phyloP scores from a whole-genome alignment of 2,797 vertebrate species.

The Champsocephalus esox region DNA sequence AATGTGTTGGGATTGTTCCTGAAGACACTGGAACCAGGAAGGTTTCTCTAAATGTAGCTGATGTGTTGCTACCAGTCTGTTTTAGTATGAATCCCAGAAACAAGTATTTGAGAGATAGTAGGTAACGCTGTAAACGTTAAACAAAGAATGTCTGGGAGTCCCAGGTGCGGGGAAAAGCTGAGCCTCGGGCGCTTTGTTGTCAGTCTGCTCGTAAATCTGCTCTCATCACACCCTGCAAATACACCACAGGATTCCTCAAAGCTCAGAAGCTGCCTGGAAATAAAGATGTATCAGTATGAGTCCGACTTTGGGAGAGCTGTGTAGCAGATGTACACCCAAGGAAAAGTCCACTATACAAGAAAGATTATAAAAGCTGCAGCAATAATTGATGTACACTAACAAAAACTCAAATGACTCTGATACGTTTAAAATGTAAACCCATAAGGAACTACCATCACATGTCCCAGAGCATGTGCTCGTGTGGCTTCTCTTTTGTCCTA shows the following conservation, averaged over 20 bases:
- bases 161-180: constrained; percentile 67
- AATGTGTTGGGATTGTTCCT: constrained; percentile 71
- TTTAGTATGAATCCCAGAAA: constrained; percentile 10
- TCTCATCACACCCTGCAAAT: constrained; percentile 39
- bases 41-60: not conserved
- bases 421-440: not conserved
- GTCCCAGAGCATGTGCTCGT: too few species aligned
- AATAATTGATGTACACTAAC: too few species aligned
- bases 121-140: constrained; percentile 39
- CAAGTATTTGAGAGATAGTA: constrained; percentile 1
- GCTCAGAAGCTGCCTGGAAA: constrained; percentile 10
- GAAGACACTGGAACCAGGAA: constrained; percentile 20
- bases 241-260: not conserved
- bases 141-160: constrained; percentile 36
- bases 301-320: not conserved
- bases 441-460: not conserved
- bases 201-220: constrained; percentile 70
- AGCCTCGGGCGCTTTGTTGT: constrained; percentile 51
- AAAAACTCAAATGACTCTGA: not conserved
- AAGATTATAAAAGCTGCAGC: constrained; percentile 2
- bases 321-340: not conserved
- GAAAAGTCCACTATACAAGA: not conserved
- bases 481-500: too few species aligned
- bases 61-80: not conserved
- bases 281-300: not conserved